Percentiles rank a stretch among this genome's conserved stretches.
These are phyloP conservation scores for Hemichromis elongatus DNA, from an alignment of 2,113 vertebrate genomes.

Conservation along the genomic window DNA sequence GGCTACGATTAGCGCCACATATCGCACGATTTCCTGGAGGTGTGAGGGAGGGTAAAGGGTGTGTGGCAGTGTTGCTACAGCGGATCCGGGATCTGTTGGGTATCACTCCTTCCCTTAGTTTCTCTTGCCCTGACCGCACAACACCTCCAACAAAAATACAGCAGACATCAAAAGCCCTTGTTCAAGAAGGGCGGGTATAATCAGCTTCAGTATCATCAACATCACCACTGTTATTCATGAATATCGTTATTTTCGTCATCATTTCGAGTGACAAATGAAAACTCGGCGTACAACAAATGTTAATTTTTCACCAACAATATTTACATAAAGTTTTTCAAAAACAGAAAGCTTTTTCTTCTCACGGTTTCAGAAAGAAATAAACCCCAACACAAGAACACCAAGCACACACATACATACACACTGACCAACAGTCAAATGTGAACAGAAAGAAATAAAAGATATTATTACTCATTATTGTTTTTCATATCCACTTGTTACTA, in stretches of 20 bases:
- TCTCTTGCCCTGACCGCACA: slow-evolving; percentile 52
- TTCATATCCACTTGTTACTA: slow-evolving; percentile 62
- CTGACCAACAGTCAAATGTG: slow-evolving; percentile 72
- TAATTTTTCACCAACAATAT: slow-evolving; percentile 69
- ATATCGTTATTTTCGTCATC: slow-evolving; percentile 59
- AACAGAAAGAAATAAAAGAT: slow-evolving; percentile 60
- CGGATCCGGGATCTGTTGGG: slow-evolving; percentile 41
- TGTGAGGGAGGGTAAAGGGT: not conserved
- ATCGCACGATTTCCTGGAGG: not conserved
- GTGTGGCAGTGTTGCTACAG: slow-evolving; percentile 61
- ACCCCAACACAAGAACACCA: slow-evolving; percentile 68
- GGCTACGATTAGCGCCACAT: slow-evolving; percentile 13
- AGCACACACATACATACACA: slow-evolving; percentile 69
- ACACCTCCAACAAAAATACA: slow-evolving; percentile 69
- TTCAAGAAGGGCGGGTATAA: slow-evolving; percentile 75
- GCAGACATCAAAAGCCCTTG: slow-evolving; percentile 74
- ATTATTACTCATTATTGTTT: slow-evolving; percentile 73
- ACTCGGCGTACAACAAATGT: slow-evolving; percentile 67
- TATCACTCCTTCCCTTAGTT: slow-evolving; percentile 57
- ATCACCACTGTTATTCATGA: slow-evolving; percentile 62
- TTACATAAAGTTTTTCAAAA: slow-evolving; percentile 73
- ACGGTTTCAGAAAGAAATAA: slow-evolving; percentile 63
- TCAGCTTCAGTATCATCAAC: slow-evolving; percentile 64
- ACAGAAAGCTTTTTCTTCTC: slow-evolving; percentile 59
- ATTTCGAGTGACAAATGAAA: slow-evolving; percentile 73